Base-by-base conservation (phyloP, 2,113 vertebrate genomes). In the Larimichthys crocea region DNA sequence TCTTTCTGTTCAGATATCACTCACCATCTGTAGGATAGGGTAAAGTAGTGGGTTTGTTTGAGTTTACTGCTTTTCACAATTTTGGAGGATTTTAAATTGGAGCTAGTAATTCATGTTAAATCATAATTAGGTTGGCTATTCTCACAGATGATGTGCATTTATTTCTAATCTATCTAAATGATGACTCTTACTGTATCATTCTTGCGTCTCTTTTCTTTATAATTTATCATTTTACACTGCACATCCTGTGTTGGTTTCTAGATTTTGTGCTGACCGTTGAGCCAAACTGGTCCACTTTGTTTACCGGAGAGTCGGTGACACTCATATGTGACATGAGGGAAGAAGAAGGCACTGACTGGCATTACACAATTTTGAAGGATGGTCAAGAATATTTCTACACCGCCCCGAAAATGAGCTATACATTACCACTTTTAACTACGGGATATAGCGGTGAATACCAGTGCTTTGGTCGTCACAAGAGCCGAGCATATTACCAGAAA, bases 381-480 rank as follows among this genome's bases (percentile, higher is more conserved):
- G 2, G 3, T 20, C 0, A 0, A 0, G 3, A 2, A 3, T 0
- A 4, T 22, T 0, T 1, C 24, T 0, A 10, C 17, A 3, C 0
- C 4, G 0, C 1, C 6, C 31, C 5, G n/a, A 0, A 10, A 0
- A 64, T 6, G 19, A 40, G 12, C 19, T 1, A 1, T 15, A 44
- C 20, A 8, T 14, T 44, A 22, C 35, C 14, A 22, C 10, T 1
- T 22, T 5, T 63, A 4, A 0, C 0, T 22, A 22, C 2, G 22
- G 5, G 11, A 0, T 0, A 63, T 20, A 63, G 61, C 3, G 61
- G 61, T 8, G 61, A 42, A 42, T 63, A 22, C 20, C 5, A 42
- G 35, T 44, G 35, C 61, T 6, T 42, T 42, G 61, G 35, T 5
- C 0, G 0, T n/a, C 19, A 3, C 31, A 62, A 20, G 59, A 0